phyloP scores from a whole-genome alignment of 2,888 invertebrate genomes.

The Lepidochitona cinerea region DNA sequence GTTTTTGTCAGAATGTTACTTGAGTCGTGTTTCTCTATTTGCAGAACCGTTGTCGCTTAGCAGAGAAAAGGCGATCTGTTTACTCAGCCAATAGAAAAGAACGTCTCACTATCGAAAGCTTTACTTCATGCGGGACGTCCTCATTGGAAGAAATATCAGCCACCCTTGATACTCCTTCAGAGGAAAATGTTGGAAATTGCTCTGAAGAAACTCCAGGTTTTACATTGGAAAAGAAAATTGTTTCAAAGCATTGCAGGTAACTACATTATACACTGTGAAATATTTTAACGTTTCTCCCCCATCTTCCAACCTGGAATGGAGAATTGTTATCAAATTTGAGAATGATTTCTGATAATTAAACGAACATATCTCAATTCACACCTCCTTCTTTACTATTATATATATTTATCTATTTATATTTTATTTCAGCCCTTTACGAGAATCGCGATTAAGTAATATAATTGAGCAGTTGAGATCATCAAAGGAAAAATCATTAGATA shows the following conservation, averaged over 20 bases:
- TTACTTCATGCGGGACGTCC: not conserved
- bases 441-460: slow-evolving; percentile 41
- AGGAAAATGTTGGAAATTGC: too few relatives aligned
- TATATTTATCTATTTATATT: not conserved
- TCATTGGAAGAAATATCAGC: not conserved
- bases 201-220: too few relatives aligned
- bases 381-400: too few relatives aligned
- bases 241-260: not conserved
- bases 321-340: too few relatives aligned
- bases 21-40: not conserved
- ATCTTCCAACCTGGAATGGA: too few relatives aligned
- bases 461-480: slow-evolving; percentile 40
- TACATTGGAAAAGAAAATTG: not conserved
- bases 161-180: not conserved
- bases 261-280: too few relatives aligned
- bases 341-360: too few relatives aligned
- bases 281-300: too few relatives aligned
- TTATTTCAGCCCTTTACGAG: slow-evolving; percentile 28
- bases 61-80: not conserved
- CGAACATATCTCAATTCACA: too few relatives aligned
- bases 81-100: not conserved
- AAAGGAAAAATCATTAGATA: slow-evolving; percentile 29
- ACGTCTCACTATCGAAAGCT: not conserved
- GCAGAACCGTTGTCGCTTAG: slow-evolving; percentile 3
- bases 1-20: too few relatives aligned